Percentiles rank a stretch among this genome's conserved stretches.
These are phyloP conservation scores for Erpornis zantholeuca DNA, from an alignment of 2,113 vertebrate species.

Conservation along the genomic window DNA sequence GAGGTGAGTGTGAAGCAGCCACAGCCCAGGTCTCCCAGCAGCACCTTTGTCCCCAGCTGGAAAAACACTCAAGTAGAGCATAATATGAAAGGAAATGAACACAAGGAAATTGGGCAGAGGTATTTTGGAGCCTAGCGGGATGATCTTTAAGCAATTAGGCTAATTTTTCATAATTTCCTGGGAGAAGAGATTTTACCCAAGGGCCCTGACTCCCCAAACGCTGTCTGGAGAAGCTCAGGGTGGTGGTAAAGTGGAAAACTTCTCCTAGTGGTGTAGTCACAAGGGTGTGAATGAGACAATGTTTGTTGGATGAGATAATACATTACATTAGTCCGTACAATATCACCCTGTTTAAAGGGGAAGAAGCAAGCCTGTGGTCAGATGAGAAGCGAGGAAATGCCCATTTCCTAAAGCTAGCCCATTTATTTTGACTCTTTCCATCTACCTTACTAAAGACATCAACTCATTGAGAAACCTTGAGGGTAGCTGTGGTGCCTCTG, in stretches of 20 bases:
- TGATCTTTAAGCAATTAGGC: background rate
- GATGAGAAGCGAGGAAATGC: conserved; percentile 4
- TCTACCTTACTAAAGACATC: background rate
- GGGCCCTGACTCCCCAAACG: background rate
- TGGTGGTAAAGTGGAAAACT: background rate
- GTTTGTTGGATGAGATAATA: background rate
- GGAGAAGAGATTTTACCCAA: background rate
- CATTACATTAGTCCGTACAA: background rate
- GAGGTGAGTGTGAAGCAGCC: background rate
- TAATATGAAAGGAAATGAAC: background rate
- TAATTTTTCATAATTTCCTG: background rate
- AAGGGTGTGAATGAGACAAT: background rate
- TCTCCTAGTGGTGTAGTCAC: background rate
- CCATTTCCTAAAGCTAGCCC: background rate
- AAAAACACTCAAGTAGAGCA: background rate
- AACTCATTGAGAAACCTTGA: background rate
- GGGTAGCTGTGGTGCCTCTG: background rate
- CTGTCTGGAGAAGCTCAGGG: background rate
- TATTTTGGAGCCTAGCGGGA: background rate
- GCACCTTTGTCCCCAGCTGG: background rate
- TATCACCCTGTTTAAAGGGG: background rate
- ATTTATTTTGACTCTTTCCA: background rate
- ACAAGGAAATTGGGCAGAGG: background rate
- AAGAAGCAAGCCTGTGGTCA: background rate
- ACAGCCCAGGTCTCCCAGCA: background rate